Evolutionary conservation across 1,140 invertebrate species (phyloP), one percentile per base, ranked within the genome.

Genomic region (Schmidtea mediterranea): DNA sequence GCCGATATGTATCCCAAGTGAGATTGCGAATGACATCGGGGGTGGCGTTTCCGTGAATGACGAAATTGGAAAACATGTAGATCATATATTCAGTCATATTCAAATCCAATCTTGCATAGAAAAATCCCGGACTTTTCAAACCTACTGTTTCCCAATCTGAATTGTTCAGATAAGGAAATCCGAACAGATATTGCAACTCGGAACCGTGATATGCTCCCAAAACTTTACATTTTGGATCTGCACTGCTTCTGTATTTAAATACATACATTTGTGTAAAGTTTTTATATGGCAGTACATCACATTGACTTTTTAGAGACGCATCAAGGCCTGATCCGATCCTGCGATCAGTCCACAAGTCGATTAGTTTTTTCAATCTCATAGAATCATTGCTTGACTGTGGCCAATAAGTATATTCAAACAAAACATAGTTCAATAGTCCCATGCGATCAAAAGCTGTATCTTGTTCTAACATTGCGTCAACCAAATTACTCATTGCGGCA

Each of bases 21-120:
- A 48, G 5, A 32, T 48, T 48, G 2, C 46, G 12, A 32, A 48
- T 40, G 10, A 24, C n/a, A 38, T 39, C 12, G 5, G 46, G 46
- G 15, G 46, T 48, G 9, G 46, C 23, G 24, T 48, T 48, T 2
- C 46, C 46, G 24, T 48, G 21, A 2, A 48, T n/a, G 16, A 48
- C 15, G 23, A 48, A 32, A 15, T 48, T 48, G 12, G 10, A 12
- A 21, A 37, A 13, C 15, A 48, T 19, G 5, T 32, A 48, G 5
- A 48, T 39, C 21, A 48, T 23, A 23, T 48, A 48, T 13, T 48
- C 46, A 24, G 46, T 48, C 23, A 48, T 32, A 40, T 48, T 48
- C 10, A 8, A 3, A 19, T 48, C 46, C 8, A 37, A 5, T 15
- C 13, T 13, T 13, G 16, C 23, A 18, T 48, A 13, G 12, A 37